A percentile compares a stretch with the other conserved stretches of the same genome.
Conservation (phyloP, 2,888 invertebrate genomes). For the Cloeon dipterum region DNA sequence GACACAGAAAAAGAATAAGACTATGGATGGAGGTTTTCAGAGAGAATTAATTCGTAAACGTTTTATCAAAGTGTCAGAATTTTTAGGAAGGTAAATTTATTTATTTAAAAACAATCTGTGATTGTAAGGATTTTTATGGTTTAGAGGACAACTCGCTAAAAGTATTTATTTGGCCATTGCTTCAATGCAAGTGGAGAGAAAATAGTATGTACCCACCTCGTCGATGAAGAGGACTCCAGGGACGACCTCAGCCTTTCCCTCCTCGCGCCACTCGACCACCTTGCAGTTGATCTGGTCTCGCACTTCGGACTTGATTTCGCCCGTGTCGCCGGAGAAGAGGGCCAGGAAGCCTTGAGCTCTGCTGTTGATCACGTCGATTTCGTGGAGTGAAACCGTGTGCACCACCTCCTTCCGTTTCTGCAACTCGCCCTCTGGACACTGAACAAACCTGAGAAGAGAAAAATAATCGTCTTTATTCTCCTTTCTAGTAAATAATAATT, state of each 20-base stretch:
- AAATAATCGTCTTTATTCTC: conserved; percentile 5
- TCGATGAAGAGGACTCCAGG: conserved; percentile 95
- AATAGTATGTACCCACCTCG: no score
- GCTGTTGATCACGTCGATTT: conserved; percentile 97
- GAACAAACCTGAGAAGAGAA: conserved; percentile 83
- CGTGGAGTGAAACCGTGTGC: conserved; percentile 95
- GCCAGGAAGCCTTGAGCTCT: conserved; percentile 94
- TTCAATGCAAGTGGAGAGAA: no score
- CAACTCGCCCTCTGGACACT: conserved; percentile 94
- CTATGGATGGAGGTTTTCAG: no score
- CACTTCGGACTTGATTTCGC: conserved; percentile 94
- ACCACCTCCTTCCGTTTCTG: conserved; percentile 94
- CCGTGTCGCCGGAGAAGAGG: conserved; percentile 95
- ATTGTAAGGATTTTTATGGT: no score
- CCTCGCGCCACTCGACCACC: conserved; percentile 96
- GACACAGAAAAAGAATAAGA: no score
- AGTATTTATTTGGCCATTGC: no score
- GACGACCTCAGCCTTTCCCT: conserved; percentile 96
- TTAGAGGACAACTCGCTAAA: no score
- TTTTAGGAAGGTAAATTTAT: no score
- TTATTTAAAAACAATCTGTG: no score
- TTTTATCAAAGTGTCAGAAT: no score
- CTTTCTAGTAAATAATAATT: conserved; percentile 3
- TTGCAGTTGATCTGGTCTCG: conserved; percentile 95
- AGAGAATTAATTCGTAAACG: no score